Evolutionary conservation across 2,888 invertebrate genomes (phyloP), one percentile per base, ranked within the genome.

Genomic region (Sthenelais limicola): DNA sequence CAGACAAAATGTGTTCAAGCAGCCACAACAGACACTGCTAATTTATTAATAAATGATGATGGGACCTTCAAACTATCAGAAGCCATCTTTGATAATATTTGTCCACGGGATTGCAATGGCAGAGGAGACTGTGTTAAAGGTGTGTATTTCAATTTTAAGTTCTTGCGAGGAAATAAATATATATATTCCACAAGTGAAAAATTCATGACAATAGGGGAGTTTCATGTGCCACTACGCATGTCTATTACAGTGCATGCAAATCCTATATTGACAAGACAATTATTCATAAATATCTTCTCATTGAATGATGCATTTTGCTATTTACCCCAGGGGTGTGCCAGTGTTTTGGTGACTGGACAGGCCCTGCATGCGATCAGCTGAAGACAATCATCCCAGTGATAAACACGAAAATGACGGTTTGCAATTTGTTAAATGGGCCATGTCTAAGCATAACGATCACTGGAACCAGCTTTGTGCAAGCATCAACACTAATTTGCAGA

Each of bases 101-200:
- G 82, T 68, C 79, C 79, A 1, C 51, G 73, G 62, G 75, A 76
- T 49, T 81, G 80, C 62, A 76, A 73, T 12, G 68, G 68, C 9
- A 77, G 79, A 72, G 80, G 81, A 5, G 67, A 71, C 9, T 81
- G 81, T 72, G 48, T 28, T 0, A 30, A 73, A 9, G 78, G 81
- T 81, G 62, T 69, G 73, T 18, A 5, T n/a, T 5, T 49, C 4
- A n/a, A n/a, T n/a, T n/a, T n/a, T n/a, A n/a, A n/a, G n/a, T n/a
- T n/a, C n/a, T n/a, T n/a, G n/a, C n/a, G n/a, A n/a, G n/a, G n/a
- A n/a, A n/a, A n/a, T n/a, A n/a, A n/a, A n/a, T n/a, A n/a, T n/a
- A n/a, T n/a, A n/a, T n/a, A n/a, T n/a, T n/a, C n/a, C n/a, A n/a
- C n/a, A n/a, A n/a, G n/a, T n/a, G n/a, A n/a, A n/a, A n/a, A n/a